phyloP scores from a whole-genome alignment of 1,140 invertebrate species.

The Ladona fulva region DNA sequence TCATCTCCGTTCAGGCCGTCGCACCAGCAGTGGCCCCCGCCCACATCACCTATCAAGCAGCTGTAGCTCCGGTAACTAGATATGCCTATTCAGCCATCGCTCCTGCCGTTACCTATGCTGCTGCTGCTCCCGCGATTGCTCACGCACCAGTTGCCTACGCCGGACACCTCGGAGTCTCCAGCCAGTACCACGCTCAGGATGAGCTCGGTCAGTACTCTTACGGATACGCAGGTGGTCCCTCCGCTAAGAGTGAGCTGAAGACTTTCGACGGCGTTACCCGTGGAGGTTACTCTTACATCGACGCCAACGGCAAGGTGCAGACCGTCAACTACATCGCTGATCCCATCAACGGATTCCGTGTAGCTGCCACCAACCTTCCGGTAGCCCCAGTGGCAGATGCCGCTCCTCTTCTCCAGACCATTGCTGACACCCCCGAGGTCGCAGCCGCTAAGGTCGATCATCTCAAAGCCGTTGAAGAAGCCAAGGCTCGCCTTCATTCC shows the following conservation, averaged over 20 bases:
- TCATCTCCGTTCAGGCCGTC: not conserved
- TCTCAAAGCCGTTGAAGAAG: slow-evolving; percentile 16
- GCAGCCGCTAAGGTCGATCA: slow-evolving; percentile 15
- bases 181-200: slow-evolving; percentile 35
- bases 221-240: slow-evolving; percentile 29
- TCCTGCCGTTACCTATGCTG: slow-evolving; percentile 19
- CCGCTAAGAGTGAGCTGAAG: slow-evolving; percentile 29
- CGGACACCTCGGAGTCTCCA: slow-evolving; percentile 18
- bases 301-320: slow-evolving; percentile 37
- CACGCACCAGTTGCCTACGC: slow-evolving; percentile 37
- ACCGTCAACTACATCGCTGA: slow-evolving; percentile 48
- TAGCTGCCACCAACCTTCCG: slow-evolving; percentile 53
- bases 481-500: not conserved
- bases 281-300: slow-evolving; percentile 40
- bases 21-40: slow-evolving; percentile 14
- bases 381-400: slow-evolving; percentile 22
- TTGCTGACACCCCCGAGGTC: slow-evolving; percentile 12
- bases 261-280: slow-evolving; percentile 30
- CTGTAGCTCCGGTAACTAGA: slow-evolving; percentile 29
- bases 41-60: slow-evolving; percentile 27
- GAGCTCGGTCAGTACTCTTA: slow-evolving; percentile 30
- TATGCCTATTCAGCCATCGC: slow-evolving; percentile 19
- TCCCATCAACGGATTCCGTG: slow-evolving; percentile 53
- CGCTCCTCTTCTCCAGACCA: slow-evolving; percentile 16
- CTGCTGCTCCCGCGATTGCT: slow-evolving; percentile 23